Conservation (phyloP, 2,113 vertebrate genomes). For the Solea solea region DNA sequence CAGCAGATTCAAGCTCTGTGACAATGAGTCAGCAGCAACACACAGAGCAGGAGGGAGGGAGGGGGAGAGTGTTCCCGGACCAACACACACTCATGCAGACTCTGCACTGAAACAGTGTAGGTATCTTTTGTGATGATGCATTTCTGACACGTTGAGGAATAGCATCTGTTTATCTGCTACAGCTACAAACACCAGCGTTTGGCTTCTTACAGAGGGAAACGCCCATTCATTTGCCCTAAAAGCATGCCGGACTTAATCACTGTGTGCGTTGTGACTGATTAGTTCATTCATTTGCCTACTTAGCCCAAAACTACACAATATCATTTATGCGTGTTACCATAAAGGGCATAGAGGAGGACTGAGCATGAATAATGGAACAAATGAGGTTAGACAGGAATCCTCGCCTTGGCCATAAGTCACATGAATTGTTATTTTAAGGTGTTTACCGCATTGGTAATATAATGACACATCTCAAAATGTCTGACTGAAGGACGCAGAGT, state of each 20-base stretch:
- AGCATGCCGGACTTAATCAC: conserved; percentile 19
- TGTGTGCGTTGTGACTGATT: conserved; percentile 37
- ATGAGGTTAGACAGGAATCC: conserved; percentile 10
- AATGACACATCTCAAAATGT: neutral
- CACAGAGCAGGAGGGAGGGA: neutral
- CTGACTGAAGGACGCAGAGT: conserved; percentile 12
- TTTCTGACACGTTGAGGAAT: conserved; percentile 40
- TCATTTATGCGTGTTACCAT: conserved; percentile 50
- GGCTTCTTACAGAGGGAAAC: neutral
- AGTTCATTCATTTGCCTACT: conserved; percentile 47
- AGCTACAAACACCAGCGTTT: conserved; percentile 10
- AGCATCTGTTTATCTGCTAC: conserved; percentile 46
- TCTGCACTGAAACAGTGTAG: conserved; percentile 41
- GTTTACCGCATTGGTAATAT: too few relatives aligned
- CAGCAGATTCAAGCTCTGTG: conserved; percentile 77
- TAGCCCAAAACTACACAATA: conserved; percentile 43
- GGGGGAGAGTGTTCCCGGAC: conserved; percentile 40
- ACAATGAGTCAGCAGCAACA: conserved; percentile 82
- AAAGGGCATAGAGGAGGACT: conserved; percentile 8
- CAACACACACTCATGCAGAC: conserved; percentile 48
- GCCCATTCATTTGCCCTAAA: conserved; percentile 4
- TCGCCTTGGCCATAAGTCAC: neutral
- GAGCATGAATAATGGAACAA: conserved; percentile 39
- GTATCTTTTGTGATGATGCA: conserved; percentile 50
- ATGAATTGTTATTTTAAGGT: neutral